A percentile compares a stretch with the other conserved stretches of the same genome.
Conservation (phyloP, 2,888 invertebrate genomes). For the Limulus polyphemus region DNA sequence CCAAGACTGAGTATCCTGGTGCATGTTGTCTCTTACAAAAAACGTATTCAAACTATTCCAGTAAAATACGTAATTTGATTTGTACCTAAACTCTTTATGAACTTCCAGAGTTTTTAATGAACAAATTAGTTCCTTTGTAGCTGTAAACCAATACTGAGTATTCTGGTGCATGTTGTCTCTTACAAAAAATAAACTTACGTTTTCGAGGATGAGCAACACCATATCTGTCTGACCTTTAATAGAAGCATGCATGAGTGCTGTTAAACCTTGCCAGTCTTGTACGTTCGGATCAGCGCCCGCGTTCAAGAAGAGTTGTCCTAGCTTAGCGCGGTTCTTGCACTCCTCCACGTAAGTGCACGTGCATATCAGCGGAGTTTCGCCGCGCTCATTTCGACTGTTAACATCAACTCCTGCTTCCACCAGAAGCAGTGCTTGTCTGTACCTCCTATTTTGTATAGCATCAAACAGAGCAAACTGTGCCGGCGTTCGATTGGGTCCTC, state of each 20-base stretch:
- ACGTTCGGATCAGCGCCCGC: slow-evolving; percentile 18
- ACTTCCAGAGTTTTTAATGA: too few species aligned
- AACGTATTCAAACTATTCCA: too few species aligned
- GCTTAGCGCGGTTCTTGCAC: slow-evolving; percentile 10
- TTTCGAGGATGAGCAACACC: slow-evolving; percentile 21
- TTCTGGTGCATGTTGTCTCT: too few species aligned
- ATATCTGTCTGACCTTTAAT: slow-evolving; percentile 14
- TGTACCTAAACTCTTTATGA: too few species aligned
- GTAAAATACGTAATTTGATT: too few species aligned
- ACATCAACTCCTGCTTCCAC: slow-evolving; percentile 28
- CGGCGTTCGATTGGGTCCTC: background rate
- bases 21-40: too few species aligned
- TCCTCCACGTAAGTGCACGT: slow-evolving; percentile 13
- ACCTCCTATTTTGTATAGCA: slow-evolving; percentile 16
- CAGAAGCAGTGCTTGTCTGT: slow-evolving; percentile 18
- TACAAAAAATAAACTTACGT: slow-evolving; percentile 16
- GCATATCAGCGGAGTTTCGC: slow-evolving; percentile 25
- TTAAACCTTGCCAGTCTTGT: slow-evolving; percentile 19
- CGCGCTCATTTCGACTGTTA: slow-evolving; percentile 23
- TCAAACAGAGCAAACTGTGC: slow-evolving; percentile 18
- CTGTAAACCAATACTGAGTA: too few species aligned
- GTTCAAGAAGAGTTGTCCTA: slow-evolving; percentile 14
- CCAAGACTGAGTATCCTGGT: too few species aligned
- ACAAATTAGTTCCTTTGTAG: too few species aligned
- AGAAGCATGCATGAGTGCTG: slow-evolving; percentile 23